These are phyloP conservation scores for Metridium senile DNA, from an alignment of 92 coral and sea anemone genomes.

Conservation along the genomic window DNA sequence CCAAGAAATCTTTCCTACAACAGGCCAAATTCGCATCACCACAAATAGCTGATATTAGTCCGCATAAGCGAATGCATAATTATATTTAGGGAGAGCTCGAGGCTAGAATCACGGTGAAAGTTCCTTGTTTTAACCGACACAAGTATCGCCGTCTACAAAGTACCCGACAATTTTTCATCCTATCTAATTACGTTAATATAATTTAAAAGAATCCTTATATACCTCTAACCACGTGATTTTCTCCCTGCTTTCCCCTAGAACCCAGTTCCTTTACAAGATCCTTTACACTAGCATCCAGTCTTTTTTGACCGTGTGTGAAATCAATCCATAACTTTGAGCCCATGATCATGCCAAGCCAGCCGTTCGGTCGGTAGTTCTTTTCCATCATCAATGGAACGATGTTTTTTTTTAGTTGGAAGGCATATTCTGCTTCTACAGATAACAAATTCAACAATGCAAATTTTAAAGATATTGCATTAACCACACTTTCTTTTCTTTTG, in stretches of 20 bases:
- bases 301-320: conserved; percentile 48
- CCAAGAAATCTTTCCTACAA: no score
- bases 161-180: neutral
- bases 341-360: conserved; percentile 88
- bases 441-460: neutral
- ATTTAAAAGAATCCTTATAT: neutral
- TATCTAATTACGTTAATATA: neutral
- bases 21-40: no score
- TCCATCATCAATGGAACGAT: conserved; percentile 85
- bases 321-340: conserved; percentile 89
- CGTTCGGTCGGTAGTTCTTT: conserved; percentile 68
- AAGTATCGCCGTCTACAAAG: no score
- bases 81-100: no score
- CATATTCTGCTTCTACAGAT: conserved; percentile 79
- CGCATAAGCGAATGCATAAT: no score
- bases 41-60: no score
- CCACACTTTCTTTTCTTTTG: neutral
- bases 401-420: conserved; percentile 75
- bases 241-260: conserved; percentile 52
- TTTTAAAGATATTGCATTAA: no score
- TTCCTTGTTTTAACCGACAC: no score
- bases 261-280: conserved; percentile 71
- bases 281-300: conserved; percentile 49
- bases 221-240: neutral
- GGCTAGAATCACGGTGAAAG: neutral